Evolutionary conservation across 2,888 invertebrate genomes (phyloP).

Genomic region (Chorisops tibialis): DNA sequence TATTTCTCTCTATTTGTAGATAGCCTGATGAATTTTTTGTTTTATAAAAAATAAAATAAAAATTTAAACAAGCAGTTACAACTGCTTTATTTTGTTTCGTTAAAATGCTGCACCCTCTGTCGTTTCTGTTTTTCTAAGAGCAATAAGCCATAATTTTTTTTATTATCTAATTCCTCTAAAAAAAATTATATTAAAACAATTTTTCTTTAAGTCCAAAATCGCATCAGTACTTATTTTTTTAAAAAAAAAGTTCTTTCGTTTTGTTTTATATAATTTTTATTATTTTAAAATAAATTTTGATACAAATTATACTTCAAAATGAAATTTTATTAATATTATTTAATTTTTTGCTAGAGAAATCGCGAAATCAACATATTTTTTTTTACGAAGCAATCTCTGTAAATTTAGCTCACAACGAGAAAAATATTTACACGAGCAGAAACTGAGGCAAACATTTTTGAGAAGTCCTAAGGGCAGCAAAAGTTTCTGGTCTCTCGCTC

Average conservation of each 20-base stretch:
- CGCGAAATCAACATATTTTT: too few relatives aligned
- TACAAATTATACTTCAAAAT: constrained; percentile 9
- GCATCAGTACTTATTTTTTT: constrained; percentile 33
- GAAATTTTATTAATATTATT: background rate
- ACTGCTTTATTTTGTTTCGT: constrained; percentile 11
- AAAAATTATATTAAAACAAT: constrained; percentile 6
- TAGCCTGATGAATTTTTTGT: background rate
- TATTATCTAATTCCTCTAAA: constrained; percentile 12
- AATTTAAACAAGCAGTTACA: constrained; percentile 12
- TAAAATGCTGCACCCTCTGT: constrained; percentile 10
- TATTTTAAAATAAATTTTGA: constrained; percentile 22
- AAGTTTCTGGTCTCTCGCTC: too few relatives aligned
- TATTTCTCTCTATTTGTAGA: constrained; percentile 16
- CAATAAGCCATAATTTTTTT: background rate
- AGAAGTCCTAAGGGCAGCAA: too few relatives aligned
- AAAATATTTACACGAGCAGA: too few relatives aligned
- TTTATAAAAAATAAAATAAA: background rate
- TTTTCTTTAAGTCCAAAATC: constrained; percentile 13
- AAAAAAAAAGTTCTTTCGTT: constrained; percentile 11
- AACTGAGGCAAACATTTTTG: too few relatives aligned
- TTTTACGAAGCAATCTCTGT: too few relatives aligned
- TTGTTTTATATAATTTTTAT: constrained; percentile 12
- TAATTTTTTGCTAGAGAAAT: too few relatives aligned
- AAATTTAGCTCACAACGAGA: too few relatives aligned
- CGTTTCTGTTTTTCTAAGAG: background rate